phyloP scores from a whole-genome alignment of 2,888 invertebrate genomes.

The Xanthia togata region DNA sequence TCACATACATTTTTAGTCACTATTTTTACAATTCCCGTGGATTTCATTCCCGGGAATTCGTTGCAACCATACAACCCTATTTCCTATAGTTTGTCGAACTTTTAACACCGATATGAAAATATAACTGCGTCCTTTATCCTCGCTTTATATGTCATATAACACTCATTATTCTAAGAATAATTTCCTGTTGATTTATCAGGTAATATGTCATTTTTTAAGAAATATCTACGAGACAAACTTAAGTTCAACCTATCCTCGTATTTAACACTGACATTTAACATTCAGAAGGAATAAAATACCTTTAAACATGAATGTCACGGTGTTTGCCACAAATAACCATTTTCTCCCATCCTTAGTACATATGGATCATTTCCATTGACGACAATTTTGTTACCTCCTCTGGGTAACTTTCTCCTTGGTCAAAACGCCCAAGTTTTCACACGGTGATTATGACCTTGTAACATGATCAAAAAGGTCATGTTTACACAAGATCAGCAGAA shows the following conservation, averaged over 20 bases:
- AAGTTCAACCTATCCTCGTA: constrained; percentile 5
- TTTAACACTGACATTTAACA: constrained; percentile 46
- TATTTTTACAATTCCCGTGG: constrained; percentile 25
- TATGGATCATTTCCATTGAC: background rate
- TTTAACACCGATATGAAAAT: constrained; percentile 60
- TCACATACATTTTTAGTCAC: constrained; percentile 15
- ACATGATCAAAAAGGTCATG: background rate
- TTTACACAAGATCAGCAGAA: constrained; percentile 68
- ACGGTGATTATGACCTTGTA: background rate
- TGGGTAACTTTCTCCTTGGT: background rate
- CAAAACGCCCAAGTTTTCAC: background rate
- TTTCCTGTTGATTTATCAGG: constrained; percentile 1
- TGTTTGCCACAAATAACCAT: background rate
- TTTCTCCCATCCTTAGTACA: background rate
- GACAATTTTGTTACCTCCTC: constrained; percentile 8
- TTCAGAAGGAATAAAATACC: constrained; percentile 48
- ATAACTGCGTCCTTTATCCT: constrained; percentile 38
- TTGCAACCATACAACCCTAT: constrained; percentile 50
- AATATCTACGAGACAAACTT: constrained; percentile 25
- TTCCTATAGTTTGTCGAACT: constrained; percentile 43
- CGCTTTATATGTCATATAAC: constrained; percentile 14
- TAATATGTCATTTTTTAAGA: background rate
- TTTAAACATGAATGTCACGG: constrained; percentile 9
- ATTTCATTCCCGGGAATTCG: constrained; percentile 12
- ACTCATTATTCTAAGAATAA: constrained; percentile 27